Evolutionary conservation across 1,140 invertebrate species (phyloP).

Genomic region (Tribolium castaneum): DNA sequence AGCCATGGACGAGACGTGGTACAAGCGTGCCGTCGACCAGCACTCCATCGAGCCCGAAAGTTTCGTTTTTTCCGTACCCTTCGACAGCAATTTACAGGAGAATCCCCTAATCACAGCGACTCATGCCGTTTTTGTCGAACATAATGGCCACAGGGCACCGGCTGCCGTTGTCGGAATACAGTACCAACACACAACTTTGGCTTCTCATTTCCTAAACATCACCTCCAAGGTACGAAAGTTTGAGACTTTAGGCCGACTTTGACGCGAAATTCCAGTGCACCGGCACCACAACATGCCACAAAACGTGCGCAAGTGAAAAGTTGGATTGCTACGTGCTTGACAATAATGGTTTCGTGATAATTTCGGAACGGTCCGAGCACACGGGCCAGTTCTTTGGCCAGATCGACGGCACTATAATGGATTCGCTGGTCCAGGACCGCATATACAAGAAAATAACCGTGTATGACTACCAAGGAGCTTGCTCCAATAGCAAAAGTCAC

Average conservation of each 20-base stretch:
- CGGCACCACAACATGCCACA: constrained; percentile 76
- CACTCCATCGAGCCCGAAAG: constrained; percentile 86
- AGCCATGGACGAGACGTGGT: constrained; percentile 92
- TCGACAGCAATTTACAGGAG: constrained; percentile 75
- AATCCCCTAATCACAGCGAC: constrained; percentile 87
- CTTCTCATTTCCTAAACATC: constrained; percentile 86
- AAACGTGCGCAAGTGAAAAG: constrained; percentile 86
- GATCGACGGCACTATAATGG: constrained; percentile 95
- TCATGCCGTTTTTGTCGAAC: constrained; percentile 90
- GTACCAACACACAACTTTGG: constrained; percentile 82
- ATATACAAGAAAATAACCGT: constrained; percentile 89
- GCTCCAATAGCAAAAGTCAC: constrained; percentile 77
- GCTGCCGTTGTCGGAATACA: constrained; percentile 91
- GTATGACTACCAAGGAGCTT: constrained; percentile 84
- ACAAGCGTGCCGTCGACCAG: constrained; percentile 92
- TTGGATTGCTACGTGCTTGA: constrained; percentile 93
- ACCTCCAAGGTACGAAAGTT: constrained; percentile 78
- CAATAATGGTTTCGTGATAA: constrained; percentile 93
- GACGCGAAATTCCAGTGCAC: constrained; percentile 74
- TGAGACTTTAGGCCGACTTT: neutral
- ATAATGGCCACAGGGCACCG: constrained; percentile 84
- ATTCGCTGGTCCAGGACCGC: constrained; percentile 88
- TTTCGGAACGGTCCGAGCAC: constrained; percentile 85
- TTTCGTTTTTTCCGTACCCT: constrained; percentile 93
- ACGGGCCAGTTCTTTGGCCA: constrained; percentile 92